Conservation (phyloP, 2,888 invertebrate genomes). For the Gymnosoma rotundatum region DNA sequence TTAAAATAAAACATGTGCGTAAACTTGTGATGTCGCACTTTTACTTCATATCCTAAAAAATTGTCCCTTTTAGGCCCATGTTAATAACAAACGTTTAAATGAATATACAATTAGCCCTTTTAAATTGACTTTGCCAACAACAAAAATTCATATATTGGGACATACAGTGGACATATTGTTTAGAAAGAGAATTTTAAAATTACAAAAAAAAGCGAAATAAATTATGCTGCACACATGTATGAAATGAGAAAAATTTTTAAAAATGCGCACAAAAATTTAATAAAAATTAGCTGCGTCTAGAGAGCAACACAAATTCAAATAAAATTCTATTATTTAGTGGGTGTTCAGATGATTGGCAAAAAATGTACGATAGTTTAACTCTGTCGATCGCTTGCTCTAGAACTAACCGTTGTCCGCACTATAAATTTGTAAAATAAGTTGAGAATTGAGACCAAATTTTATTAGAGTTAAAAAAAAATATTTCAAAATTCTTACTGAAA, state of each 20-base stretch:
- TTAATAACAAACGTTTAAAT: constrained; percentile 41
- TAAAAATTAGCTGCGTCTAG: constrained; percentile 61
- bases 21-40: too few relatives aligned
- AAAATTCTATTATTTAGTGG: constrained; percentile 36
- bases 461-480: constrained; percentile 8
- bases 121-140: background rate
- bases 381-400: constrained; percentile 80
- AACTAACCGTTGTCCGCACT: constrained; percentile 79
- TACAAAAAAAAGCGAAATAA: background rate
- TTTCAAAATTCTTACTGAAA: constrained; percentile 16
- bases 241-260: constrained; percentile 35
- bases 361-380: constrained; percentile 76
- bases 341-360: constrained; percentile 35
- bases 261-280: constrained; percentile 58
- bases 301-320: constrained; percentile 37
- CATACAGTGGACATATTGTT: constrained; percentile 42
- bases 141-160: constrained; percentile 5
- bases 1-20: too few relatives aligned
- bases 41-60: too few relatives aligned
- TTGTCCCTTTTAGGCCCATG: constrained; percentile 14
- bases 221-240: constrained; percentile 31
- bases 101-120: constrained; percentile 12
- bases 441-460: constrained; percentile 13
- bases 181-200: constrained; percentile 15
- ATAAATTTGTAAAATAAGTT: constrained; percentile 37